These are phyloP conservation scores for Andrena dorsata DNA, from an alignment of 2,888 invertebrate species.

Conservation along the genomic window DNA sequence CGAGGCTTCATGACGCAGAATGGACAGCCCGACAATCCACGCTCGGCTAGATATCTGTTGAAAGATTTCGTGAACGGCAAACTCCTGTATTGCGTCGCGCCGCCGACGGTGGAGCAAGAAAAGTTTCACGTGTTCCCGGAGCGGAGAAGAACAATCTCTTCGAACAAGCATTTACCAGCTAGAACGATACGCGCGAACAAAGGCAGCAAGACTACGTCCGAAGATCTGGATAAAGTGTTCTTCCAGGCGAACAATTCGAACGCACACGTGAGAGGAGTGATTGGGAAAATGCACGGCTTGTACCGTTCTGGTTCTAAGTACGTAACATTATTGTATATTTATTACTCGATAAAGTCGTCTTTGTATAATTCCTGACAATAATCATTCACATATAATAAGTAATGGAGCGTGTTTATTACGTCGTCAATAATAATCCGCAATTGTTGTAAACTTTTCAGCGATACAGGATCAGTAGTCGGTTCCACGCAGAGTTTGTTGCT, in stretches of 20 bases:
- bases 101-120: constrained; percentile 89
- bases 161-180: constrained; percentile 86
- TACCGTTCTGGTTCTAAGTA: constrained; percentile 57
- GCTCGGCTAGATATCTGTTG: constrained; percentile 94
- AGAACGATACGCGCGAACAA: constrained; percentile 87
- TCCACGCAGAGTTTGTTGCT: constrained; percentile 70
- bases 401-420: constrained; percentile 38
- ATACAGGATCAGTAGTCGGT: constrained; percentile 65
- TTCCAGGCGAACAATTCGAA: constrained; percentile 85
- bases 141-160: constrained; percentile 82
- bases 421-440: constrained; percentile 22
- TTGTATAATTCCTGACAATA: constrained; percentile 64
- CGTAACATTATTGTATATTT: constrained; percentile 65
- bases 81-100: constrained; percentile 93
- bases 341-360: constrained; percentile 58
- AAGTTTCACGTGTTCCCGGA: constrained; percentile 88
- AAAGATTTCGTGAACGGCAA: constrained; percentile 97
- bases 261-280: constrained; percentile 69
- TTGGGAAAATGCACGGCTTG: constrained; percentile 65
- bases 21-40: constrained; percentile 97
- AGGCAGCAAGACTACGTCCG: constrained; percentile 85
- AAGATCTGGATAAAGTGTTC: constrained; percentile 88
- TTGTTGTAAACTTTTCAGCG: constrained; percentile 57
- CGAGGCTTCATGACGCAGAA: constrained; percentile 98
- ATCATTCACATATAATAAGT: constrained; percentile 53